These are phyloP conservation scores for Cololabis saira DNA, from an alignment of 2,113 vertebrate species.

Conservation along the genomic window DNA sequence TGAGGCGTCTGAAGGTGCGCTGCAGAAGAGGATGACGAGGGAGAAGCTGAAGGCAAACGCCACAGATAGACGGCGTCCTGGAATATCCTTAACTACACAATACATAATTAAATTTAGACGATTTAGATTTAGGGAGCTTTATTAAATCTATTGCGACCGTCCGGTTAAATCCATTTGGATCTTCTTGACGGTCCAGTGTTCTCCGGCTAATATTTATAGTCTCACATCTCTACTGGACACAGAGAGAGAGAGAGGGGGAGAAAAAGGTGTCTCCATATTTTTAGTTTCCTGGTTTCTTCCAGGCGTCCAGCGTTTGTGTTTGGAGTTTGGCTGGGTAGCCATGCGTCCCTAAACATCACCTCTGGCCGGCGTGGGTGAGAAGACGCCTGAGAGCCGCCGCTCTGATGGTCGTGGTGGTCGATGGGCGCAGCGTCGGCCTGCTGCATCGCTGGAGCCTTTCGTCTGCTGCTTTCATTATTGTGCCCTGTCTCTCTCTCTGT, in stretches of 20 bases:
- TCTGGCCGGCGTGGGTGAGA: constrained; percentile 40
- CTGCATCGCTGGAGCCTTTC: constrained; percentile 4
- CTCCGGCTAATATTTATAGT: constrained; percentile 64
- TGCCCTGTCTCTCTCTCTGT: constrained; percentile 14
- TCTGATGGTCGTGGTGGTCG: neutral
- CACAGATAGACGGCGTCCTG: constrained; percentile 11
- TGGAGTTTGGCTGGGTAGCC: constrained; percentile 57
- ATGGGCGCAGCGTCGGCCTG: constrained; percentile 14
- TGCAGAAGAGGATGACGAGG: constrained; percentile 44
- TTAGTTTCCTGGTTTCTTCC: constrained; percentile 33
- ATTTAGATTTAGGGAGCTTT: neutral
- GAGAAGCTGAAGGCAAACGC: constrained; percentile 23
- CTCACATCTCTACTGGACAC: constrained; percentile 29
- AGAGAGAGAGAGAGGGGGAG: neutral
- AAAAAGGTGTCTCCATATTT: constrained; percentile 24
- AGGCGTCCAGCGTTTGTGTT: constrained; percentile 54
- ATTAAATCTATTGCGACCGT: constrained; percentile 4
- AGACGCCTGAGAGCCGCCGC: neutral
- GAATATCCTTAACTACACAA: neutral
- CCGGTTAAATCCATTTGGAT: constrained; percentile 24
- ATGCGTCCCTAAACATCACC: constrained; percentile 66
- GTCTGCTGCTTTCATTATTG: neutral
- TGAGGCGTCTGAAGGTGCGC: constrained; percentile 57
- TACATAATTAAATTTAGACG: constrained; percentile 36
- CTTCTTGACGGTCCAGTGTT: constrained; percentile 23